These are phyloP conservation scores for Piezodorus guildinii DNA, from an alignment of 1,140 invertebrate species.

Conservation along the genomic window DNA sequence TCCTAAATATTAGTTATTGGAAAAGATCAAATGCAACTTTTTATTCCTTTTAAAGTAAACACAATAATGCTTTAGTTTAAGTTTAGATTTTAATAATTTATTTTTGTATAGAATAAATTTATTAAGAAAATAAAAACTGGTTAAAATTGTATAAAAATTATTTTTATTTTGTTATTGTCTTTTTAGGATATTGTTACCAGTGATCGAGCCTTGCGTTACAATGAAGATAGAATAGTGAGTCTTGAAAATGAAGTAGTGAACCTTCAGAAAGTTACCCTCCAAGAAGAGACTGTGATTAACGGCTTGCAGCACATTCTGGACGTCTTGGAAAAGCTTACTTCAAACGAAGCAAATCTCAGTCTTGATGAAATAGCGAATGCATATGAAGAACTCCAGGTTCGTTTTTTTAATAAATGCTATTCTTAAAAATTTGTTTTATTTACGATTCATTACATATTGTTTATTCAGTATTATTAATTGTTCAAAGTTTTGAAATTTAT, in stretches of 20 bases:
- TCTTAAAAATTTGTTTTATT: too few species aligned
- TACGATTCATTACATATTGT: too few species aligned
- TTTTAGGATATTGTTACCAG: slow-evolving; percentile 75
- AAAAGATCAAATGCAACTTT: too few species aligned
- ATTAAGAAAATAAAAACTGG: too few species aligned
- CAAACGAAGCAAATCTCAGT: slow-evolving; percentile 38
- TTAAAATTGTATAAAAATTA: too few species aligned
- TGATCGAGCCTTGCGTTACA: slow-evolving; percentile 61
- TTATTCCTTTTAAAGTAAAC: too few species aligned
- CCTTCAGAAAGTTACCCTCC: slow-evolving; percentile 52
- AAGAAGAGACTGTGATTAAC: slow-evolving; percentile 62
- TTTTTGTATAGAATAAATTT: too few species aligned
- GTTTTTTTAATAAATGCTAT: slow-evolving; percentile 21
- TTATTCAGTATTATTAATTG: too few species aligned
- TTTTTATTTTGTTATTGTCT: slow-evolving; percentile 15
- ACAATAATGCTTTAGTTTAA: too few species aligned
- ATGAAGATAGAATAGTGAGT: slow-evolving; percentile 63
- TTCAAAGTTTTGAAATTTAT: too few species aligned
- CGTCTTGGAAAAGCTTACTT: slow-evolving; percentile 55
- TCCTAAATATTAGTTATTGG: too few species aligned
- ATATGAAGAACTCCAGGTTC: slow-evolving; percentile 59
- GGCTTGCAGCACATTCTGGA: slow-evolving; percentile 58
- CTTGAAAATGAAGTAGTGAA: slow-evolving; percentile 68
- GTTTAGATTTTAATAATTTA: too few species aligned
- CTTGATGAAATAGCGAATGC: slow-evolving; percentile 59